These are phyloP conservation scores for Scaptodrosophila lebanonensis DNA, from an alignment of 1,140 invertebrate species.

Conservation along the genomic window DNA sequence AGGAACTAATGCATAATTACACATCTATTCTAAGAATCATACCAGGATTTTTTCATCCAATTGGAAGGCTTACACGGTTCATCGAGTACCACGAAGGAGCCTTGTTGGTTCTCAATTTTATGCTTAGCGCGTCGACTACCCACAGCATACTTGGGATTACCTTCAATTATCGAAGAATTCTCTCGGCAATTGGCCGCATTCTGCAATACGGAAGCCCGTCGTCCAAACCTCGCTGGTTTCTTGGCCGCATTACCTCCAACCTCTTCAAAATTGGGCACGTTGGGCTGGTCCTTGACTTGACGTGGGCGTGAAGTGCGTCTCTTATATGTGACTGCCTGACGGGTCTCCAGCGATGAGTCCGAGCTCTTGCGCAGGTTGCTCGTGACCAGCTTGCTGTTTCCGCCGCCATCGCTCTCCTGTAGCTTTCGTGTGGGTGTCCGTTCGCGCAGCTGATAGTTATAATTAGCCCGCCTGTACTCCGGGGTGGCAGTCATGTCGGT, in stretches of 20 bases:
- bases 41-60: slow-evolving; percentile 76
- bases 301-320: slow-evolving; percentile 47
- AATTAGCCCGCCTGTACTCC: slow-evolving; percentile 65
- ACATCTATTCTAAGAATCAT: slow-evolving; percentile 58
- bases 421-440: slow-evolving; percentile 35
- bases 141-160: slow-evolving; percentile 65
- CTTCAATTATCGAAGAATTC: slow-evolving; percentile 66
- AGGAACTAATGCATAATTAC: too few species aligned
- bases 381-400: neutral
- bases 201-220: slow-evolving; percentile 58
- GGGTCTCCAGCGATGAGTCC: slow-evolving; percentile 47
- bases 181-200: slow-evolving; percentile 60
- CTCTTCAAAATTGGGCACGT: slow-evolving; percentile 43
- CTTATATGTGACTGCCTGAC: slow-evolving; percentile 26
- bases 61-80: slow-evolving; percentile 67
- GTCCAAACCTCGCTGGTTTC: slow-evolving; percentile 59
- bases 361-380: slow-evolving; percentile 48
- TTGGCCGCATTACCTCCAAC: slow-evolving; percentile 33
- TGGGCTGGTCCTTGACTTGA: slow-evolving; percentile 20
- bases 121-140: slow-evolving; percentile 43
- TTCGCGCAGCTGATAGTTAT: slow-evolving; percentile 66
- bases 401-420: neutral
- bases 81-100: slow-evolving; percentile 66
- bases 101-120: slow-evolving; percentile 33
- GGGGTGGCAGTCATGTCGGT: slow-evolving; percentile 56